Percentiles rank a stretch among this genome's conserved stretches.
Conservation (phyloP, 2,888 invertebrate genomes). For the Aphidius colemani region DNA sequence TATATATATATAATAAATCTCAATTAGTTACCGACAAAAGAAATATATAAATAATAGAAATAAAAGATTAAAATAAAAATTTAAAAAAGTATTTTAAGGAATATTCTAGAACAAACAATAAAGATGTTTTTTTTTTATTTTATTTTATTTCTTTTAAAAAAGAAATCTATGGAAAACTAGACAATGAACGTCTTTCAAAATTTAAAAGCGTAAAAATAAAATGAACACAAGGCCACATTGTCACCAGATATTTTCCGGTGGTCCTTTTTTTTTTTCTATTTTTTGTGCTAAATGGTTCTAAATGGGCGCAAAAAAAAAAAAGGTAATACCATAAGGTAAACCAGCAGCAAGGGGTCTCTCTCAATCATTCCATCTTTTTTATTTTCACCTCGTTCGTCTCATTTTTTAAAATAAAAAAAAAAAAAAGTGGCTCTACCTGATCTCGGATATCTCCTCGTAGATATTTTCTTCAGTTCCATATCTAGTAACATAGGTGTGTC, state of each 20-base stretch:
- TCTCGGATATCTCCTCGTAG: constrained; percentile 79
- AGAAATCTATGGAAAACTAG: neutral
- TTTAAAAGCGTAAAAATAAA: constrained; percentile 16
- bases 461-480: constrained; percentile 86
- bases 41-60: neutral
- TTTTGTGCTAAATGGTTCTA: constrained; percentile 1
- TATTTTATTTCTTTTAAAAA: too few species aligned
- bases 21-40: neutral
- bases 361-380: neutral
- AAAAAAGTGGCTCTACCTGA: constrained; percentile 50
- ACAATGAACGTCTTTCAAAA: too few species aligned
- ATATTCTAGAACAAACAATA: neutral
- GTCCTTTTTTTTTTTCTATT: neutral
- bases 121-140: constrained; percentile 3
- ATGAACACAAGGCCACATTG: constrained; percentile 10
- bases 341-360: too few species aligned
- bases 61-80: neutral
- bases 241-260: constrained; percentile 17
- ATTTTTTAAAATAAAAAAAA: neutral
- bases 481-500: constrained; percentile 76
- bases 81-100: neutral
- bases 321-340: neutral
- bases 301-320: neutral
- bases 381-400: neutral
- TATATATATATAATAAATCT: neutral